Evolutionary conservation across 2,888 invertebrate genomes (phyloP), one percentile per base, ranked within the genome.

Genomic region (Epistrophe eligans): DNA sequence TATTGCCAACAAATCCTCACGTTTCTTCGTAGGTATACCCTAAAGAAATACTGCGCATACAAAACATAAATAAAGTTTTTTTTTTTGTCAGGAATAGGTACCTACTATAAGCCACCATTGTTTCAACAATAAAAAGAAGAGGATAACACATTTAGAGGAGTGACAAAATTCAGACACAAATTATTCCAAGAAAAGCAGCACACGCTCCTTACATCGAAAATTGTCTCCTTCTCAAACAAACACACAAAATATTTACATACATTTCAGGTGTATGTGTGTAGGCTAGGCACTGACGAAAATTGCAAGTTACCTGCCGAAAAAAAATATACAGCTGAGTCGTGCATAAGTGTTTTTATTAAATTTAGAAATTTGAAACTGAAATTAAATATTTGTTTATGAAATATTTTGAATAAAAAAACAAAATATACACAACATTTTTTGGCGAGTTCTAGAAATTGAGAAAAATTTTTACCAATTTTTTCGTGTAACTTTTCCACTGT

Each of bases 1-100:
- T 67, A 77, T 67, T 67, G 67, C 62, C 28, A 77, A 71, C 60
- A 40, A 62, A 77, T 50, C 67, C 67, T 60, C 40, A 70, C 67
- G 70, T 52, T 35, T 67, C 38, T 10, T 24, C 38, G 11, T 40
- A 11, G 15, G 50, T 70, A 28, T 71, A 28, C 60, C 32, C 48
- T 13, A 10, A 67, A 45, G 19, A 13, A 17, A 77, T 19, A 24
- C 32, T 48, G 17, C 11, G 13, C 17, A 8, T 40, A 40, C 13
- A 5, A 17, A 13, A 50, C 15, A 50, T 66, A 43, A 48, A 19
- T 17, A 32, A 1, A 19, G 10, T 50, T 11, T 17, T 40, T 28
- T 15, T 48, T 24, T 64, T 62, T 62, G 1, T 8, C 28, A 15
- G 4, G 66, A 64, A 3, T 24, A 24, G 24, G 32, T 64, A 62